phyloP scores from a whole-genome alignment of 2,888 invertebrate species.

The Pterostichus niger region DNA sequence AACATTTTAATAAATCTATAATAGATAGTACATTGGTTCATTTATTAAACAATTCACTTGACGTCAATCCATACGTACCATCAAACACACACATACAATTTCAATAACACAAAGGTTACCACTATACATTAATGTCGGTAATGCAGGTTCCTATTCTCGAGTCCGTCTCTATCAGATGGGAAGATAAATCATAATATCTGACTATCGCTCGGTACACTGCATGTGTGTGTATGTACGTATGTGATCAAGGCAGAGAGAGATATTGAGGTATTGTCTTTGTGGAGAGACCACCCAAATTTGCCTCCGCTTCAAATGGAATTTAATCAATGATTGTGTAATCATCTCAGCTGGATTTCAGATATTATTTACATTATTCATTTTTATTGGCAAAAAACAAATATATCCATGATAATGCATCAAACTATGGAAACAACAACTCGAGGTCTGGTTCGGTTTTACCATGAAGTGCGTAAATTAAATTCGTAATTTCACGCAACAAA shows the following conservation, averaged over 20 bases:
- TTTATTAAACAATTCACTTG: slow-evolving; percentile 37
- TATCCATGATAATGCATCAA: too few relatives aligned
- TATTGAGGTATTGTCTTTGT: neutral
- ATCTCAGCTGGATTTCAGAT: neutral
- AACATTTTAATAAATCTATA: slow-evolving; percentile 31
- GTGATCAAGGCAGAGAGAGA: too few relatives aligned
- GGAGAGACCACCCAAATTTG: neutral
- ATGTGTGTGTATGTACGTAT: neutral
- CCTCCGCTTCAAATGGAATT: neutral
- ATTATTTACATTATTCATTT: neutral
- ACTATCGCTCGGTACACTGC: neutral
- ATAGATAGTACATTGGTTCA: slow-evolving; percentile 20
- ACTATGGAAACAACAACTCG: too few relatives aligned
- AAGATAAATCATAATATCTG: slow-evolving; percentile 31
- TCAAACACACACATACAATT: neutral
- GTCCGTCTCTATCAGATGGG: slow-evolving; percentile 1
- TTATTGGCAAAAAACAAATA: too few relatives aligned
- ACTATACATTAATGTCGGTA: neutral
- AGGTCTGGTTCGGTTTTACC: too few relatives aligned
- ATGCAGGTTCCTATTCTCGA: neutral
- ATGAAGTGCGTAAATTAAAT: too few relatives aligned
- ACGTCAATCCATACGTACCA: neutral
- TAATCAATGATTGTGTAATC: slow-evolving; percentile 3
- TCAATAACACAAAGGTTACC: slow-evolving; percentile 31
- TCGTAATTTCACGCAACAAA: too few relatives aligned